Conservation (phyloP, 2,113 vertebrate species). For the Syngnathus typhle region DNA sequence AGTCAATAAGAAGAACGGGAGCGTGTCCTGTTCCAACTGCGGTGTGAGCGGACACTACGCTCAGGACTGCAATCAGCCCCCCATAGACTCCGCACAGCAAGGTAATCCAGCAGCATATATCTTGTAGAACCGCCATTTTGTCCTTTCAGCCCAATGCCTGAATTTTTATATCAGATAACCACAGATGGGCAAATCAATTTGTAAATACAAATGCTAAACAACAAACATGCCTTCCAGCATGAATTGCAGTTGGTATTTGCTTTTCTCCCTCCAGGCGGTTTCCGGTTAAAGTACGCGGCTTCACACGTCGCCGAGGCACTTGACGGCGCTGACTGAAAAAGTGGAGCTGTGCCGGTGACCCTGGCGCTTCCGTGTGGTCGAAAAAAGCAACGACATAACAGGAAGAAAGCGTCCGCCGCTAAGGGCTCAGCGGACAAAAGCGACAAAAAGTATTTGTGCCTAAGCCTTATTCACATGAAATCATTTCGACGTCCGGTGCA, state of each 20-base stretch:
- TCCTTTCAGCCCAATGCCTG: too few relatives aligned
- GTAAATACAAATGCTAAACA: too few relatives aligned
- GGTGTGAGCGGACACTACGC: conserved; percentile 87
- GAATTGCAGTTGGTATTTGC: not conserved
- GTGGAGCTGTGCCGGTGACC: not conserved
- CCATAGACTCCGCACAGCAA: conserved; percentile 86
- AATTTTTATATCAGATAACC: too few relatives aligned
- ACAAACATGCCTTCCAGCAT: too few relatives aligned
- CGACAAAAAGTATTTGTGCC: conserved; percentile 37
- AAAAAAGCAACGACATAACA: not conserved
- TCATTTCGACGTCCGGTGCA: conserved; percentile 12
- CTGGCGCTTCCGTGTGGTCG: not conserved
- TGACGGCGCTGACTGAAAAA: conserved; percentile 85
- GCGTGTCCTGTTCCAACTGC: conserved; percentile 92
- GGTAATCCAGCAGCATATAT: conserved; percentile 64
- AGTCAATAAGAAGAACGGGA: conserved; percentile 85
- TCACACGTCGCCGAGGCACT: conserved; percentile 83
- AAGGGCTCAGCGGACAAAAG: conserved; percentile 33
- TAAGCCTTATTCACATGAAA: conserved; percentile 30
- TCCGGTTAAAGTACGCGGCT: conserved; percentile 87
- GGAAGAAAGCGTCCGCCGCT: conserved; percentile 16
- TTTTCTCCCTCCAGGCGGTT: conserved; percentile 70
- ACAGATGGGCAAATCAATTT: too few relatives aligned
- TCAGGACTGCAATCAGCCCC: conserved; percentile 90
- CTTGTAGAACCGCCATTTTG: too few relatives aligned